These are phyloP conservation scores for Tribolium freemani DNA, from an alignment of 2,888 invertebrate genomes.

Conservation along the genomic window DNA sequence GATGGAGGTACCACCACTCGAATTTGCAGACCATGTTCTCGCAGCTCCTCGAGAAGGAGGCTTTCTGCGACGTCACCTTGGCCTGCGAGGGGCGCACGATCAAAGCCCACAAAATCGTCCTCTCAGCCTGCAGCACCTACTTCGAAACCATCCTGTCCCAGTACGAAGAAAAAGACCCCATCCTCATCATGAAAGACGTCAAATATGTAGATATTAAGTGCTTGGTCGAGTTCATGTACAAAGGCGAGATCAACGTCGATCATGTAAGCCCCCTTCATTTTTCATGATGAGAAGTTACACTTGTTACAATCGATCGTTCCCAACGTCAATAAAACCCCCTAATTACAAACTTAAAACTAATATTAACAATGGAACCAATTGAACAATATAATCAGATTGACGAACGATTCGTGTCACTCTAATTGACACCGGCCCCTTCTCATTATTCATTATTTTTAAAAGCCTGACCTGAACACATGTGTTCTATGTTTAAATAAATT, in stretches of 20 bases:
- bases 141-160: constrained; percentile 89
- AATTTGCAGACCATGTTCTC: constrained; percentile 93
- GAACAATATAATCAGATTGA: not conserved
- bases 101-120: constrained; percentile 86
- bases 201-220: constrained; percentile 91
- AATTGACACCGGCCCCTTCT: constrained; percentile 1
- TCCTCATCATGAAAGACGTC: constrained; percentile 90
- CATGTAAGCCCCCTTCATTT: constrained; percentile 77
- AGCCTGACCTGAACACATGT: constrained; percentile 12
- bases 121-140: constrained; percentile 93
- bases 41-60: constrained; percentile 86
- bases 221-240: constrained; percentile 95
- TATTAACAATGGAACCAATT: no score
- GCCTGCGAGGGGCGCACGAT: constrained; percentile 88
- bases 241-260: constrained; percentile 95
- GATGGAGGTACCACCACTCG: constrained; percentile 94
- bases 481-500: constrained; percentile 31
- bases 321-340: not conserved
- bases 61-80: constrained; percentile 91
- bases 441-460: constrained; percentile 2
- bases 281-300: constrained; percentile 28
- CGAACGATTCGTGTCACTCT: not conserved
- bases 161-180: constrained; percentile 84
- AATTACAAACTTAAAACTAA: no score
- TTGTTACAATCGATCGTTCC: constrained; percentile 15